Base-by-base conservation (phyloP, 2,797 vertebrate genomes). In the Holocentrus rufus region DNA sequence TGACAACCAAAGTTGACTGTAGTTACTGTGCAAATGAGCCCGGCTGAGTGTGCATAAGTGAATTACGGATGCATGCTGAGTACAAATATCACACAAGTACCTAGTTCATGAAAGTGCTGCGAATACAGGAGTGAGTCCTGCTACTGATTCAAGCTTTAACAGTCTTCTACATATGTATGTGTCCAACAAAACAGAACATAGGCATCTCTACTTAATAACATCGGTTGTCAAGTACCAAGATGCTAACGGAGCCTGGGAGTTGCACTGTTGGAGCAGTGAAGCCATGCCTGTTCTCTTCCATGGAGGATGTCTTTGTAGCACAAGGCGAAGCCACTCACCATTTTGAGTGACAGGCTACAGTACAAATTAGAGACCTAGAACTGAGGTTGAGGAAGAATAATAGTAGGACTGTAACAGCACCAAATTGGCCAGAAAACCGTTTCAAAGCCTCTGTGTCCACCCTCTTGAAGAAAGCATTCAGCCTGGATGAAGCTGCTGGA, bases 401-500 rank as follows among this genome's bases (percentile, higher is more conserved):
- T 64, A 31, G 80, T 80, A 46, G 69, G 57, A 53, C 63, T 82
- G 73, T 61, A 72, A 25, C 6, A 20, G 6, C 54, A 74, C 78
- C 82, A 86, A 34, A 64, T 66, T 52, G 50, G 31, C 52, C 27
- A 59, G 53, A 54, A 81, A 84, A 69, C 57, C 50, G 52, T 30
- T 76, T 59, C 58, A 14, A 30, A 56, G 47, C 54, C 70, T 54
- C 36, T 77, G 78, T 83, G 84, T 70, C 57, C 27, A 50, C 44
- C 54, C 63, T 65, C 47, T 57, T 72, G 69, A 69, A 63, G 54
- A 27, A 31, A 60, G 22, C 34, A 63, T 69, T 80, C 46, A 69
- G 65, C 72, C 69, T 76, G 72, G 79, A 79, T 58, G 34, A 61
- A 55, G 52, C 82, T 73, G 67, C 50, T 75, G 68, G 60, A 71